Base-by-base conservation (phyloP, 1,140 invertebrate genomes). In the Eumaeus atala region DNA sequence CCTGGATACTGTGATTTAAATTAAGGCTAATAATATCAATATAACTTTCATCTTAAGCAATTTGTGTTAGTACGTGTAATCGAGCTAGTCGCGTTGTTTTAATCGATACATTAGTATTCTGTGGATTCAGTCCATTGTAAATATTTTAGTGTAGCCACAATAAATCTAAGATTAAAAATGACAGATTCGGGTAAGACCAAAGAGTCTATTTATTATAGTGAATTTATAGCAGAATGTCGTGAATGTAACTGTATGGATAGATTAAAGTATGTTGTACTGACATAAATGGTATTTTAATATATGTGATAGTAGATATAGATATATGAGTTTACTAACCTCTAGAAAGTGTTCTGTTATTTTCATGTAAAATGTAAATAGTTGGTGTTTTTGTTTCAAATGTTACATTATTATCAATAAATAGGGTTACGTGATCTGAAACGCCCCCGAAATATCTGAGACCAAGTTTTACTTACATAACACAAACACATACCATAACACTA, bases 1-100 rank as follows among this genome's bases (percentile, higher is more conserved):
- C 82, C 84, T 84, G 62, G 81, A 87, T 78, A 84, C 87, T 87
- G 87, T 87, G 87, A 87, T 88, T 63, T 88, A 88, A 28, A 87
- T 72, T 78, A 83, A 80, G 78, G 84, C 74, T 77, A 59, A 54
- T 50, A 56, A 61, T 56, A 56, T 55, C 61, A 62, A 66, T 62
- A 70, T 77, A 48, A 50, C 9, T 8, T 33, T 50, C 28, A 12
- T 50, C 48, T 12, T 50, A 33, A 42, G 40, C 40, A 42, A 42
- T 42, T 12, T 42, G 14, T 50, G 33, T 28, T 53, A 44, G 37
- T 56, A 62, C 51, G 47, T 54, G 56, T 66, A 67, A 74, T 58
- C 50, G 62, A 66, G 77, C 79, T 83, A 83, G 77, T 83, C 79
- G 66, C 74, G 40, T 2, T 10, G 9, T 2, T 4, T 37, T 10